These are phyloP conservation scores for Coelinius sp. DNA, from an alignment of 2,888 invertebrate genomes.

Conservation along the genomic window DNA sequence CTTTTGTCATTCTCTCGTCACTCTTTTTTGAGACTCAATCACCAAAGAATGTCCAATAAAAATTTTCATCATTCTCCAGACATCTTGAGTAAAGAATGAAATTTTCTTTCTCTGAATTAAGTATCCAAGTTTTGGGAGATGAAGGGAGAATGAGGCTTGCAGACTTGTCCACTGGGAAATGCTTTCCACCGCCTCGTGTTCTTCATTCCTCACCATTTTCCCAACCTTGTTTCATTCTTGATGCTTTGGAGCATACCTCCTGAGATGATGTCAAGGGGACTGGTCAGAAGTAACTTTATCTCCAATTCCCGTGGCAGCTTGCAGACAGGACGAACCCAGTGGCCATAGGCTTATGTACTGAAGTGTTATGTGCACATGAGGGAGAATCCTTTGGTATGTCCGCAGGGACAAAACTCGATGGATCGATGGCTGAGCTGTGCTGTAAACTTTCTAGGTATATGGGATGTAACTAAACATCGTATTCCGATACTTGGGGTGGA, in stretches of 20 bases:
- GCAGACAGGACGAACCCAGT: background rate
- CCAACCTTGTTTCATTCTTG: background rate
- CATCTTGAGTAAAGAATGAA: too few species aligned
- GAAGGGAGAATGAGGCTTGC: background rate
- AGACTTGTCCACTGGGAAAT: background rate
- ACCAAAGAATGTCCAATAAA: too few species aligned
- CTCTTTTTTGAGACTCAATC: too few species aligned
- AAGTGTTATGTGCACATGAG: background rate
- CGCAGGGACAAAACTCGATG: background rate
- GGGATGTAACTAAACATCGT: background rate
- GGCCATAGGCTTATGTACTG: slow-evolving; percentile 3
- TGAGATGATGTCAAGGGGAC: slow-evolving; percentile 4
- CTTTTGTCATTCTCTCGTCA: too few species aligned
- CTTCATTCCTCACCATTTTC: background rate
- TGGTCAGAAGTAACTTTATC: slow-evolving; percentile 23
- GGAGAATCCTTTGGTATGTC: background rate
- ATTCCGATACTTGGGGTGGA: background rate
- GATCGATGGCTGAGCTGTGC: background rate
- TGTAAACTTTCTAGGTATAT: background rate
- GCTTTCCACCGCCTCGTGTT: background rate
- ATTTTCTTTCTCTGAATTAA: background rate
- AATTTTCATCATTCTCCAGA: too few species aligned
- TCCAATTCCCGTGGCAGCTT: slow-evolving; percentile 9
- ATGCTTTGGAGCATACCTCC: background rate
- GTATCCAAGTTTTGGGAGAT: background rate